These are phyloP conservation scores for Aspidiotus rigidus DNA, from an alignment of 2,888 invertebrate species.

Conservation along the genomic window DNA sequence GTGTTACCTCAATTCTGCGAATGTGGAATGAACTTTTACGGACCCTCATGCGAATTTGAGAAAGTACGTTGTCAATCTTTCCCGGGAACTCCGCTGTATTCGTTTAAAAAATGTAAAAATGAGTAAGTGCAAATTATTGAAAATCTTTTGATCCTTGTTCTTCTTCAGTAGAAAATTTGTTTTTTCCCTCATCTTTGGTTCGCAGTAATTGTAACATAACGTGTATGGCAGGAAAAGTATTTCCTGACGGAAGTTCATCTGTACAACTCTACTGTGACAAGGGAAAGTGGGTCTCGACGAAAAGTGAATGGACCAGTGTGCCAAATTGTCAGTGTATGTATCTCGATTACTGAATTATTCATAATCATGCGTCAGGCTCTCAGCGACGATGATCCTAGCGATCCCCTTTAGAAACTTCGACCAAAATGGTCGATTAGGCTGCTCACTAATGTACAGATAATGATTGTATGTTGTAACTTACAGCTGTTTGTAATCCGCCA, in stretches of 20 bases:
- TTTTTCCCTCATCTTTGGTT: no score
- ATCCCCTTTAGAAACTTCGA: no score
- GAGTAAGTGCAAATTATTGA: slow-evolving; percentile 49
- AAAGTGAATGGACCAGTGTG: slow-evolving; percentile 53
- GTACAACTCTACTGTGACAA: slow-evolving; percentile 59
- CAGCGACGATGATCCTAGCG: background rate
- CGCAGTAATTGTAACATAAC: slow-evolving; percentile 57
- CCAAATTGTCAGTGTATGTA: slow-evolving; percentile 60
- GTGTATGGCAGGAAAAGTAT: slow-evolving; percentile 57
- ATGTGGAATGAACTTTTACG: slow-evolving; percentile 63
- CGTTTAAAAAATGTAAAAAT: slow-evolving; percentile 52
- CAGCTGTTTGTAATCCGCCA: slow-evolving; percentile 58
- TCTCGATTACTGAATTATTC: background rate
- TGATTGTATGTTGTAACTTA: slow-evolving; percentile 36
- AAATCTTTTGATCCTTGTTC: background rate
- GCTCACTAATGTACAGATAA: slow-evolving; percentile 15
- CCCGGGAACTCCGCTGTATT: slow-evolving; percentile 58
- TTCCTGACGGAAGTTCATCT: slow-evolving; percentile 60
- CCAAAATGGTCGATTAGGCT: background rate
- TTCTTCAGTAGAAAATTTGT: background rate
- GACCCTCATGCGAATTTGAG: slow-evolving; percentile 64
- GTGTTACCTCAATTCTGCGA: slow-evolving; percentile 62
- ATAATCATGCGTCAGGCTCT: slow-evolving; percentile 10
- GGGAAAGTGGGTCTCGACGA: slow-evolving; percentile 60
- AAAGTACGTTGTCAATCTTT: slow-evolving; percentile 59